phyloP scores from a whole-genome alignment of 2,888 invertebrate genomes.

The Trachelus stipa region DNA sequence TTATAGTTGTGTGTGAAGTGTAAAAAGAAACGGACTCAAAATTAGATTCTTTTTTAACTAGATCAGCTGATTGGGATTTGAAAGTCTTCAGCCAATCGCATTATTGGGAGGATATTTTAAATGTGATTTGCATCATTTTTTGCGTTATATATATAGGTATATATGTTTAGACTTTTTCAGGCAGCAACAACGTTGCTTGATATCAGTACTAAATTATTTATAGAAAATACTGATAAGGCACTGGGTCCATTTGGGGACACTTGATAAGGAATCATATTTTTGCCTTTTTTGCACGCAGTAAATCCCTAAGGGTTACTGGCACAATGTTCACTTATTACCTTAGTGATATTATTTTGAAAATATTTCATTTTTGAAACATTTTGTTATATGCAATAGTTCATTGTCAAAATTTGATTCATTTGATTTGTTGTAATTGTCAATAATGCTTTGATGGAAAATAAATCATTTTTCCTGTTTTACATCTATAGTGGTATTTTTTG shows the following conservation, averaged over 20 bases:
- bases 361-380: not conserved
- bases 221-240: no score
- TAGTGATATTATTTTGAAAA: not conserved
- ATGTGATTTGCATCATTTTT: not conserved
- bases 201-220: no score
- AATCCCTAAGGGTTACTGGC: not conserved
- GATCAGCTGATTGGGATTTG: not conserved
- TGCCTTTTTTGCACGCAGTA: no score
- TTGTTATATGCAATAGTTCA: not conserved
- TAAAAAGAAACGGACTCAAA: not conserved
- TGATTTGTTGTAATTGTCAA: not conserved
- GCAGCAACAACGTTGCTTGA: no score
- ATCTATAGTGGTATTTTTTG: not conserved
- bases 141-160: not conserved
- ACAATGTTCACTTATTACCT: not conserved
- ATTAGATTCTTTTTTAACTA: not conserved
- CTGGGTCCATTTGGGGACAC: no score
- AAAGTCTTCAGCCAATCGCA: no score
- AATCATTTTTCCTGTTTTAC: not conserved
- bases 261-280: no score
- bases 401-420: not conserved
- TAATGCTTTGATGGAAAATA: not conserved
- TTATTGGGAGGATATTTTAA: no score
- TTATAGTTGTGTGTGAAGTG: not conserved
- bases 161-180: not conserved